Evolutionary conservation across 1,140 invertebrate genomes (phyloP), one percentile per base, ranked within the genome.

Genomic region (Pseudomyrmex dendroicus): DNA sequence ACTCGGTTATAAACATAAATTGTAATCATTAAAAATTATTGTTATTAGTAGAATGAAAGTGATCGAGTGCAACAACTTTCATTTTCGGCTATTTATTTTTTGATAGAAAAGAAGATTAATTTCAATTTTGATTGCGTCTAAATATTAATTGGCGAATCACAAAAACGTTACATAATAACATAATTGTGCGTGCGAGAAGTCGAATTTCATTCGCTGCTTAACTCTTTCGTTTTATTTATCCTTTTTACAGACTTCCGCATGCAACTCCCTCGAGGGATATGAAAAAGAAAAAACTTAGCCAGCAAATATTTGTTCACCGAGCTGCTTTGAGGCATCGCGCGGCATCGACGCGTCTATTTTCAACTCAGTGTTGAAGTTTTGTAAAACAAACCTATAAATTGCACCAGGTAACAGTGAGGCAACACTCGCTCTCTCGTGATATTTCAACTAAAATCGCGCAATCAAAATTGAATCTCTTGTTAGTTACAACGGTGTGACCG

Each of bases 301-400:
- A 35, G 8, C n/a, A 66, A 76, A 76, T 76, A 66, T 77, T 67
- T 77, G 62, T 15, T 77, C 3, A 10, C 35, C 10, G 48, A 44
- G 20, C 0, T 15, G 25, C 0, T 77, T 10, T 15, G n/a, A 35
- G 12, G 35, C 35, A 35, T 35, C 35, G 48, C 10, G 8, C 13
- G 25, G 54, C 35, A 77, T 77, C 61, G 25, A 20, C n/a, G 25
- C 12, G 4, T 67, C 62, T 77, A 77, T 77, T 67, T 77, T 17
- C 7, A 35, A 5, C 35, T 35, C 5, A 5, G 0, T 35, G 35
- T 35, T 35, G 35, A 35, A 35, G 44, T 46, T 77, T 54, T 48
- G 48, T 56, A 77, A 77, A 77, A 77, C 73, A 77, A 44, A 13
- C 35, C 12, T n/a, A 77, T 67, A 67, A 67, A 67, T 67, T 10